Percentiles rank a stretch among this genome's conserved stretches.
Evolutionary conservation across 2,113 vertebrate species (phyloP).

Genomic region (Cairina moschata): DNA sequence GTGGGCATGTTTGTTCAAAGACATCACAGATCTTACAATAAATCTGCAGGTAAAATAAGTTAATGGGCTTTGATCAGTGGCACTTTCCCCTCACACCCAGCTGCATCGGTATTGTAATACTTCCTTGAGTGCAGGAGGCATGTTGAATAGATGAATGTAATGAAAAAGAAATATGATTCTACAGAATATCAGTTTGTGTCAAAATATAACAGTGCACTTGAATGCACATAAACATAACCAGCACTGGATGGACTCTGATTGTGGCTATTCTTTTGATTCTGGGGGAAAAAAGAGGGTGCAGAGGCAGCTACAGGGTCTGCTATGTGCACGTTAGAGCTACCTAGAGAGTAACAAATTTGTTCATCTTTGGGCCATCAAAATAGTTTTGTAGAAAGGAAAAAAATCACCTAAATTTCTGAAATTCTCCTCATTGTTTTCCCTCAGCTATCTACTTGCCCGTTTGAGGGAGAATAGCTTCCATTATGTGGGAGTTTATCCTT

Average conservation of each 20-base stretch:
- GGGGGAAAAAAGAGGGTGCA: background rate
- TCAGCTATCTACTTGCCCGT: background rate
- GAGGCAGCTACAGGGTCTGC: background rate
- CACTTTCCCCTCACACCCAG: background rate
- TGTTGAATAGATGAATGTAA: background rate
- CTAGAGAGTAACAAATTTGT: background rate
- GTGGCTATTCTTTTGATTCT: background rate
- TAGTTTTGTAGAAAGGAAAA: background rate
- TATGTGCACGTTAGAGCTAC: background rate
- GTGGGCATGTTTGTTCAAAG: background rate
- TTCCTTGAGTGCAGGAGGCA: background rate
- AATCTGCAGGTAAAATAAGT: conserved; percentile 22
- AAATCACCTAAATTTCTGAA: background rate
- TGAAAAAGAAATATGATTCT: background rate
- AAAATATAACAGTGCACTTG: background rate
- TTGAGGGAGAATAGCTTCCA: background rate
- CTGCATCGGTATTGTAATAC: background rate
- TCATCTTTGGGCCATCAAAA: background rate
- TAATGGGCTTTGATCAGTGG: background rate
- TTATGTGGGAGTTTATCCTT: background rate
- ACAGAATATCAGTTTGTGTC: background rate
- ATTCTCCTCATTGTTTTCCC: background rate
- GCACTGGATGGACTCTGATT: background rate
- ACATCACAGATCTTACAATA: background rate
- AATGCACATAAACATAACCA: background rate